phyloP scores from a whole-genome alignment of 2,113 vertebrate species.

The Cepphus grylle region DNA sequence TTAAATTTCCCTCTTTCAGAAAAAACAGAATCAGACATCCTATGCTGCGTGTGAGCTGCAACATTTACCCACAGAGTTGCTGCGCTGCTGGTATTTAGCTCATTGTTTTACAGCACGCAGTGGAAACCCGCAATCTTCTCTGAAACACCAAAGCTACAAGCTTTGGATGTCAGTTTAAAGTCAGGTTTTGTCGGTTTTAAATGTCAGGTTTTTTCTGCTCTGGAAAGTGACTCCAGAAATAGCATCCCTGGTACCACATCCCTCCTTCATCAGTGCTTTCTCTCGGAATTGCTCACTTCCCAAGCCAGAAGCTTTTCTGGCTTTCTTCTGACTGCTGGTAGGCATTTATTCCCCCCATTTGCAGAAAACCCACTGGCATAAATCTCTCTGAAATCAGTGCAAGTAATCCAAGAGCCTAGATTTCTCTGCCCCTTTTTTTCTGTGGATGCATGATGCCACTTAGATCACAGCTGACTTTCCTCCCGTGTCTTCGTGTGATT shows the following conservation, averaged over 20 bases:
- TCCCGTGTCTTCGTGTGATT: neutral
- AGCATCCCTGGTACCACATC: neutral
- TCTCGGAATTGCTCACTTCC: neutral
- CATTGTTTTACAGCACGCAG: neutral
- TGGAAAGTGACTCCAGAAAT: neutral
- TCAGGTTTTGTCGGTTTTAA: neutral
- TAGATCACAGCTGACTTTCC: neutral
- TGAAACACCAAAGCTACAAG: neutral
- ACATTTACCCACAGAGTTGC: neutral
- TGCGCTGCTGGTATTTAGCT: neutral
- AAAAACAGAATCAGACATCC: neutral
- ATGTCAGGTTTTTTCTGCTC: neutral
- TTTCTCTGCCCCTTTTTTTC: neutral
- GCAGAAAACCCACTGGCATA: neutral
- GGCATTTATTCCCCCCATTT: neutral
- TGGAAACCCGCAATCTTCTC: neutral
- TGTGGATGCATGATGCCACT: neutral
- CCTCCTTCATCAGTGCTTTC: neutral
- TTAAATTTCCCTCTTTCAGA: neutral
- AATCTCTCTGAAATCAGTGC: neutral
- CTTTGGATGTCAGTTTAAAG: neutral
- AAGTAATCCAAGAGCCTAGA: neutral
- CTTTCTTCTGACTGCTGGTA: neutral
- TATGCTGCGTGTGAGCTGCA: neutral
- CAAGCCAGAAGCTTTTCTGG: neutral